phyloP scores from a whole-genome alignment of 2,888 invertebrate genomes.

The Dilophus febrilis region DNA sequence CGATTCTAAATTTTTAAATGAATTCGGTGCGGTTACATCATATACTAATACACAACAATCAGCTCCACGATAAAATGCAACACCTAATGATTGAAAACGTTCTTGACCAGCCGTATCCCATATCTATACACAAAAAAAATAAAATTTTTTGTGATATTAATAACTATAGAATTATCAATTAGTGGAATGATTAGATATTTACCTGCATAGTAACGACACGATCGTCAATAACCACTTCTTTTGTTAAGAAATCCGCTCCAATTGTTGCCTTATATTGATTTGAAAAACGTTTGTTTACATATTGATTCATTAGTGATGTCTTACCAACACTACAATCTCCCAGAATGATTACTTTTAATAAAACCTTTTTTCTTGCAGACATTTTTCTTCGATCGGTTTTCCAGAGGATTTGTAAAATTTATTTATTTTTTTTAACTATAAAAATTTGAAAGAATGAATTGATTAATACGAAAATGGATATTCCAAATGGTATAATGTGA shows the following conservation, averaged over 20 bases:
- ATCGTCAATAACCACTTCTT: conserved; percentile 98
- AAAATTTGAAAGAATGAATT: too few species aligned
- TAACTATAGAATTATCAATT: too few species aligned
- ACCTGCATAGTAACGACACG: conserved; percentile 96
- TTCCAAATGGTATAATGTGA: too few species aligned
- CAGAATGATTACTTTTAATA: conserved; percentile 93
- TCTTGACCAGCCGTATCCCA: conserved; percentile 99
- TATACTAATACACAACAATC: conserved; percentile 99
- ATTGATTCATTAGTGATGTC: conserved; percentile 99
- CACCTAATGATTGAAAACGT: conserved; percentile 94
- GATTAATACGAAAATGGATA: too few species aligned
- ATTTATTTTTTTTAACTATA: too few species aligned
- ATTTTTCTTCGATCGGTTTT: too few species aligned
- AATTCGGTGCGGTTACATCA: conserved; percentile 95
- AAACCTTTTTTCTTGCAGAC: conserved; percentile 89
- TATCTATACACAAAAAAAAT: conserved; percentile 44
- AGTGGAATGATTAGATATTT: conserved; percentile 5
- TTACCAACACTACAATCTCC: conserved; percentile 99
- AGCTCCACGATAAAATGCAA: conserved; percentile 98
- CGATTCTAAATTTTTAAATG: conserved; percentile 96
- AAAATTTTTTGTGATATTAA: too few species aligned
- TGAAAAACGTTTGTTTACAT: conserved; percentile 98
- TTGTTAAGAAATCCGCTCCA: conserved; percentile 98
- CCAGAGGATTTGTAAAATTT: too few species aligned
- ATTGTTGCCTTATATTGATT: conserved; percentile 99